Conservation (phyloP, 2,888 invertebrate genomes). For the Yponomeuta sedellus region DNA sequence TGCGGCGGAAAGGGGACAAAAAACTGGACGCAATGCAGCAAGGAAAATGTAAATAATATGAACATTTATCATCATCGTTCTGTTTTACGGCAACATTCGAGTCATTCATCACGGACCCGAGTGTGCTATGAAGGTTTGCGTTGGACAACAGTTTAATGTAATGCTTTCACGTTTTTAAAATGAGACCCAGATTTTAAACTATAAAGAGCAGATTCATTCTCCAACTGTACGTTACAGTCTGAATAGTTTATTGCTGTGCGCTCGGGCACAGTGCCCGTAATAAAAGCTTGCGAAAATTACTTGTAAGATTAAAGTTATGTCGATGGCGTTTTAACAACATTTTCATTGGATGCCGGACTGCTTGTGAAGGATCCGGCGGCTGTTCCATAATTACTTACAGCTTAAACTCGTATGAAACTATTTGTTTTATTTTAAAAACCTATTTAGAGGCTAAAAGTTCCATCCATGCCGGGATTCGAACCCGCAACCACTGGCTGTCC, state of each 20-base stretch:
- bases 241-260: not conserved
- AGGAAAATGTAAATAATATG: not conserved
- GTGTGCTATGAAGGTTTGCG: not conserved
- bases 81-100: constrained; percentile 1
- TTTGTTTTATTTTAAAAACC: too few relatives aligned
- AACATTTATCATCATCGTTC: not conserved
- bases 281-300: constrained; percentile 1
- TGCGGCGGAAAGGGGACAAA: not conserved
- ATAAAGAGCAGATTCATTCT: not conserved
- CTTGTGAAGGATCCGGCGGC: too few relatives aligned
- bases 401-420: too few relatives aligned
- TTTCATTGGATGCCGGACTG: not conserved
- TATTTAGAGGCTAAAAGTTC: too few relatives aligned
- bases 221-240: not conserved
- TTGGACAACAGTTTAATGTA: not conserved
- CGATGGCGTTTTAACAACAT: not conserved
- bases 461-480: too few relatives aligned
- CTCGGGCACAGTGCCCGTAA: not conserved
- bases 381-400: too few relatives aligned
- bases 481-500: too few relatives aligned
- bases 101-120: not conserved
- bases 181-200: constrained; percentile 1
- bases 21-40: not conserved
- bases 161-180: not conserved
- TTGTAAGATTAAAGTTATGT: not conserved